Conservation (phyloP, 2,113 vertebrate genomes). For the Lucifuga dentata region DNA sequence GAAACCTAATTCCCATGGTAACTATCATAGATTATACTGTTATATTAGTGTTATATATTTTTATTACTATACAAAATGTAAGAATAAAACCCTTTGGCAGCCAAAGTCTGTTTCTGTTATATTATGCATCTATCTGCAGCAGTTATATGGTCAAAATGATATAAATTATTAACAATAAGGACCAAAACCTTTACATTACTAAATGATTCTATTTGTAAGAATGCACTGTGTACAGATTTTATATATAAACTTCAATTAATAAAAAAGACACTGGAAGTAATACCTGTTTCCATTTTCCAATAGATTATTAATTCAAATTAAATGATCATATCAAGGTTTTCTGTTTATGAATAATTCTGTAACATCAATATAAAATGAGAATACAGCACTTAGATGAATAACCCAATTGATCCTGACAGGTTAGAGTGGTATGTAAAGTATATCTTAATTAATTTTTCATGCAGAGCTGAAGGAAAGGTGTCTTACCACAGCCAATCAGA, state of each 20-base stretch:
- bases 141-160: too few species aligned
- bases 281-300: neutral
- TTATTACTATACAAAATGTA: too few species aligned
- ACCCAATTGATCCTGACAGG: neutral
- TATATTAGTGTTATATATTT: too few species aligned
- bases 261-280: constrained; percentile 18
- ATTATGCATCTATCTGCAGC: too few species aligned
- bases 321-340: neutral
- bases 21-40: too few species aligned
- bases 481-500: constrained; percentile 60
- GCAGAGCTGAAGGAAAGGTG: constrained; percentile 1
- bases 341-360: neutral
- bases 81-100: too few species aligned
- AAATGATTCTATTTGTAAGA: neutral
- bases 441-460: neutral
- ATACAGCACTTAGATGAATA: neutral
- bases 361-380: constrained; percentile 10
- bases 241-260: neutral
- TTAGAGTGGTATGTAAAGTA: neutral
- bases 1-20: too few species aligned
- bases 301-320: constrained; percentile 11
- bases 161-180: too few species aligned
- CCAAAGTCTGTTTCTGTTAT: too few species aligned
- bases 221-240: neutral
- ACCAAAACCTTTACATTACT: too few species aligned